Evolutionary conservation across 2,888 invertebrate genomes (phyloP).

Genomic region (Mycalesis mineus): DNA sequence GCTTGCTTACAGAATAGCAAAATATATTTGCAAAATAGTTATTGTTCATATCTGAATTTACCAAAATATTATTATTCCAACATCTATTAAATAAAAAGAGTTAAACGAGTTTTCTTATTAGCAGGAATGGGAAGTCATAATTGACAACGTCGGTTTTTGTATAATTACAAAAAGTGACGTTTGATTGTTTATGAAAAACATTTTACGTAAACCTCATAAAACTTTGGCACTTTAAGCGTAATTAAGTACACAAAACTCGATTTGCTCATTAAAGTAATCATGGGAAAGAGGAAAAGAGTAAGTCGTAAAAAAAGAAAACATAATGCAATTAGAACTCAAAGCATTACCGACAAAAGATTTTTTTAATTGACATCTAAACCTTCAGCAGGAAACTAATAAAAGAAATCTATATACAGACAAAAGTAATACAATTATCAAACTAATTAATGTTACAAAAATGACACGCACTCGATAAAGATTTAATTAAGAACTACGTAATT

Average conservation of each 20-base stretch:
- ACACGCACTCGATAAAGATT: background rate
- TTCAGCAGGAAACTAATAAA: background rate
- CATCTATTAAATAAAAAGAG: too few species aligned
- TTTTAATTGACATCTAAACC: background rate
- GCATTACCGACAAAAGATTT: background rate
- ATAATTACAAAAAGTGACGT: too few species aligned
- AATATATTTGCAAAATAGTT: too few species aligned
- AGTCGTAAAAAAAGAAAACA: background rate
- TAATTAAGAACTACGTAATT: background rate
- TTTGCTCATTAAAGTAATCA: background rate
- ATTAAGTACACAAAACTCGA: background rate
- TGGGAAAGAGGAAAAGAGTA: background rate
- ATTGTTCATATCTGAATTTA: too few species aligned
- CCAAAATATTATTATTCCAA: too few species aligned
- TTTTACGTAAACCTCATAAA: too few species aligned
- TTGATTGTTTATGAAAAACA: too few species aligned
- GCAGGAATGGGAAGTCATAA: too few species aligned
- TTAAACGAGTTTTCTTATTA: too few species aligned
- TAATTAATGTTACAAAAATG: constrained; percentile 5
- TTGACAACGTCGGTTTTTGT: too few species aligned
- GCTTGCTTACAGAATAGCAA: too few species aligned
- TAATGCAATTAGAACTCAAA: background rate
- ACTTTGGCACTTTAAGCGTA: background rate
- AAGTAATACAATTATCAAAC: constrained; percentile 1
- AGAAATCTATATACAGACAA: background rate